Evolutionary conservation across 2,113 vertebrate species (phyloP).

Genomic region (Harpagus bidentatus): DNA sequence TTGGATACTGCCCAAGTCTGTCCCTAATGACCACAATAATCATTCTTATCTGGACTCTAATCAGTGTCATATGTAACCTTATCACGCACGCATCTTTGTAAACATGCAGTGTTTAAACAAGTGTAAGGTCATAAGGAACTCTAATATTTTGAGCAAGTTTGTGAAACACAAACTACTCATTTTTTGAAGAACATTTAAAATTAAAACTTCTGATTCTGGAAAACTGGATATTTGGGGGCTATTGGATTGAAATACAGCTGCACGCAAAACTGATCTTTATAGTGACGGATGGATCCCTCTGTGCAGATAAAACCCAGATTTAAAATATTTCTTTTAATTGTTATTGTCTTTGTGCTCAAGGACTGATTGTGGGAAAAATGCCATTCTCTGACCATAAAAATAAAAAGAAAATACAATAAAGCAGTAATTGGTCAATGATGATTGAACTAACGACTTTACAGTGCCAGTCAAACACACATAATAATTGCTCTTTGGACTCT

Average conservation of each 20-base stretch:
- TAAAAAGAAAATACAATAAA: constrained; percentile 79
- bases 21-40: constrained; percentile 44
- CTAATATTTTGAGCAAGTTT: background rate
- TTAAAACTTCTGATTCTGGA: background rate
- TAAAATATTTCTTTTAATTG: constrained; percentile 69
- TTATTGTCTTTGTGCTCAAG: constrained; percentile 74
- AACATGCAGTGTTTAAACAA: constrained; percentile 36
- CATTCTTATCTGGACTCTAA: constrained; percentile 56
- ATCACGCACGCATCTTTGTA: constrained; percentile 53
- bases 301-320: constrained; percentile 66
- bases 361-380: constrained; percentile 75
- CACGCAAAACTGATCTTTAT: constrained; percentile 56
- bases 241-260: constrained; percentile 19
- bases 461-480: constrained; percentile 59
- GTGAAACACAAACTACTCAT: background rate
- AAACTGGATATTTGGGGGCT: constrained; percentile 27
- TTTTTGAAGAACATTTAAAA: background rate
- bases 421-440: constrained; percentile 71
- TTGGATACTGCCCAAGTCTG: constrained; percentile 41
- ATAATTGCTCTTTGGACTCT: constrained; percentile 77
- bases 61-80: constrained; percentile 44
- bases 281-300: constrained; percentile 36
- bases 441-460: constrained; percentile 70
- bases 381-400: constrained; percentile 74
- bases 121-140: constrained; percentile 43